Evolutionary conservation across 2,888 invertebrate species (phyloP).

Genomic region (Rugalucina vietnamica): DNA sequence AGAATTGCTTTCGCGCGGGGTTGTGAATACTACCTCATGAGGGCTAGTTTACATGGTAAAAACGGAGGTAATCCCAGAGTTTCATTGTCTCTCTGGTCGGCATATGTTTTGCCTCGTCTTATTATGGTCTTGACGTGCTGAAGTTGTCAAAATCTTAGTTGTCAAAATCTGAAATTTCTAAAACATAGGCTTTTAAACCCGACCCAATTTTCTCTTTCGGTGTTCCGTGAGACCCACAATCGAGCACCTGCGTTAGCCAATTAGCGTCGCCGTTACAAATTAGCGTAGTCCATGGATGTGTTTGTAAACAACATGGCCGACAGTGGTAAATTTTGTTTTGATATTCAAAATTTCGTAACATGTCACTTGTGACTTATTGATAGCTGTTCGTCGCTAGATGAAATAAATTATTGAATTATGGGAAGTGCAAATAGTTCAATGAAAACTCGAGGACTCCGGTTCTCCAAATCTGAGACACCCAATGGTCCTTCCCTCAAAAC

Average conservation of each 20-base stretch:
- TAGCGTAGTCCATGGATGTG: slow-evolving; percentile 49
- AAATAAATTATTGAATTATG: slow-evolving; percentile 21
- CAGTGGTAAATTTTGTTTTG: not conserved
- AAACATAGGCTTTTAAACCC: too few species aligned
- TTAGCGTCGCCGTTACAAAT: not conserved
- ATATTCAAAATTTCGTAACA: not conserved
- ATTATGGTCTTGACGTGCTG: too few species aligned
- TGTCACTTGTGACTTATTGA: not conserved
- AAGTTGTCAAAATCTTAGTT: too few species aligned
- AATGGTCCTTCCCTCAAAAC: slow-evolving; percentile 22
- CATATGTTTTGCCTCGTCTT: too few species aligned
- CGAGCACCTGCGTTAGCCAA: not conserved
- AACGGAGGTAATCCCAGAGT: too few species aligned
- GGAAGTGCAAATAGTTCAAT: slow-evolving; percentile 47
- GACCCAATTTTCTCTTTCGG: too few species aligned
- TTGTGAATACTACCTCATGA: too few species aligned
- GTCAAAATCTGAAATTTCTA: too few species aligned
- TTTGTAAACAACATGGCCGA: slow-evolving; percentile 62
- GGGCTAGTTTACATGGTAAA: too few species aligned
- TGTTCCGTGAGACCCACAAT: too few species aligned
- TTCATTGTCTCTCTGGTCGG: too few species aligned
- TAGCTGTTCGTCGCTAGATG: not conserved
- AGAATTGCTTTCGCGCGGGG: too few species aligned
- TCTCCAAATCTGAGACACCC: not conserved
- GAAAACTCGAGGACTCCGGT: not conserved